Evolutionary conservation across 2,888 invertebrate species (phyloP).

Genomic region (Drosophila neotestacea): DNA sequence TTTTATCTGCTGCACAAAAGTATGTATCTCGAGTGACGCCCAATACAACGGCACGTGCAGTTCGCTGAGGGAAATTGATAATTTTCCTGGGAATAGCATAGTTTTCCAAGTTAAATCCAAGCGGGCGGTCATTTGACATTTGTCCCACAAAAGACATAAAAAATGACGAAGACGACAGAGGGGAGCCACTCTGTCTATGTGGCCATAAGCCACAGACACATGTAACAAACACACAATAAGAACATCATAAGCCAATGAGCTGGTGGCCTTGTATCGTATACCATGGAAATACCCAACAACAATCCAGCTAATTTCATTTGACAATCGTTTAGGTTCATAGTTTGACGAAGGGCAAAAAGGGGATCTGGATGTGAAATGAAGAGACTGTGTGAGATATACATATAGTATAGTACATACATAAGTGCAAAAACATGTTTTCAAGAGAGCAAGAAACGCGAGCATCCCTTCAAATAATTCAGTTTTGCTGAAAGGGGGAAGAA

Average conservation of each 20-base stretch:
- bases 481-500: neutral
- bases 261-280: slow-evolving; percentile 45
- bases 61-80: slow-evolving; percentile 10
- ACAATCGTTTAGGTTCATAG: slow-evolving; percentile 62
- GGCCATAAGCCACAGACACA: slow-evolving; percentile 57
- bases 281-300: slow-evolving; percentile 37
- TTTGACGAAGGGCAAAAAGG: slow-evolving; percentile 8
- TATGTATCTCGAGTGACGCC: slow-evolving; percentile 39
- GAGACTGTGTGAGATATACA: slow-evolving; percentile 20
- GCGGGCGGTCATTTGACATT: slow-evolving; percentile 50
- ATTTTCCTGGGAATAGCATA: slow-evolving; percentile 17
- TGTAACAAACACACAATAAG: slow-evolving; percentile 34
- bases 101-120: slow-evolving; percentile 30
- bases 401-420: slow-evolving; percentile 39
- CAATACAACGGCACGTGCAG: slow-evolving; percentile 58
- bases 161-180: slow-evolving; percentile 11
- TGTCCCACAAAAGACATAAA: slow-evolving; percentile 38
- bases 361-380: neutral
- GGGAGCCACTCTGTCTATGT: neutral
- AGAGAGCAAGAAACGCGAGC: slow-evolving; percentile 36
- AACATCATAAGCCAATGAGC: slow-evolving; percentile 55
- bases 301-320: slow-evolving; percentile 75
- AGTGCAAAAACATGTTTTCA: slow-evolving; percentile 78
- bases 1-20: slow-evolving; percentile 58
- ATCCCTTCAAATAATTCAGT: slow-evolving; percentile 42